These are phyloP conservation scores for Propithecus coquereli DNA, from an alignment of 2,113 vertebrate genomes.

Conservation along the genomic window DNA sequence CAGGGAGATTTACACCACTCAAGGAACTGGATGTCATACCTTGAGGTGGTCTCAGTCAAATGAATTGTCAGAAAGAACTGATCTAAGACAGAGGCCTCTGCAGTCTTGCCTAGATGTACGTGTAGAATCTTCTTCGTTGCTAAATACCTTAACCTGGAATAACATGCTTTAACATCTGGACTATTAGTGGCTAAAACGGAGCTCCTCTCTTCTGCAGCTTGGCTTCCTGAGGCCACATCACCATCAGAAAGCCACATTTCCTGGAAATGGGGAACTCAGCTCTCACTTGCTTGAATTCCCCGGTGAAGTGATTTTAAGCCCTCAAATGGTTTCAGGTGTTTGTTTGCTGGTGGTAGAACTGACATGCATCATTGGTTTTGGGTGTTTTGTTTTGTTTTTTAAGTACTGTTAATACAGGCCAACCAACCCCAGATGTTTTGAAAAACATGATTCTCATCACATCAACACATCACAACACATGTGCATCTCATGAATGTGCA, in stretches of 20 bases:
- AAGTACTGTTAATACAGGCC: neutral
- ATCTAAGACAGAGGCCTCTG: neutral
- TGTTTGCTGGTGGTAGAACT: neutral
- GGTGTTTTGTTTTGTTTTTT: neutral
- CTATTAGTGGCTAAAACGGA: accelerated
- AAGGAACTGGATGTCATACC: neutral
- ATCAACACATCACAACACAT: neutral
- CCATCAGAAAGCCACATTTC: neutral
- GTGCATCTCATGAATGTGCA: neutral
- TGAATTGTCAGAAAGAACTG: neutral
- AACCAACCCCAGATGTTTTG: neutral
- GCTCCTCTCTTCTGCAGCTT: neutral
- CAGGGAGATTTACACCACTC: neutral
- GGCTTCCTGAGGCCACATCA: neutral
- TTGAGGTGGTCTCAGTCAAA: neutral
- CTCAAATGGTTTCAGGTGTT: neutral
- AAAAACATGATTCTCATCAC: neutral
- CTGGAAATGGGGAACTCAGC: neutral
- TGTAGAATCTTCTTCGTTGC: neutral
- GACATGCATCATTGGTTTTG: neutral
- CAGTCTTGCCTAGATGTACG: accelerated
- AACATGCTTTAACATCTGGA: neutral
- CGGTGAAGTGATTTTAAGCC: neutral
- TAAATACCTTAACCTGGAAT: accelerated
- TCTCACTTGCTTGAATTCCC: neutral